Base-by-base conservation (phyloP, 1,140 invertebrate genomes). In the Phthorimaea operculella region DNA sequence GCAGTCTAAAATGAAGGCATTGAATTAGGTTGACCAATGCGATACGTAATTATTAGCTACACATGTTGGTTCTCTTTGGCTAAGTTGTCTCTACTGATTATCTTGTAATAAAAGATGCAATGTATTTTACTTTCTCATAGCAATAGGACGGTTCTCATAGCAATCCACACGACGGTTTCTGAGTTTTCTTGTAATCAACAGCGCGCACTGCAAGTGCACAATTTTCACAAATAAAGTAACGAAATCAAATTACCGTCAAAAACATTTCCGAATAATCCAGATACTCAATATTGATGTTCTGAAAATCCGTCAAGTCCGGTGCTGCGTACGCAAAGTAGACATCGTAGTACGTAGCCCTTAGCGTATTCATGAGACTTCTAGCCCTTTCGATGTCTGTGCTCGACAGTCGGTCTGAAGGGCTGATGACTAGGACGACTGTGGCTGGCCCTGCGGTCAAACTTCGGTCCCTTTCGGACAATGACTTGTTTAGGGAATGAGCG, bases 201-300 rank as follows among this genome's bases (percentile, higher is more conserved):
- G n/a, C n/a, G n/a, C n/a, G n/a, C n/a, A n/a, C n/a, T n/a, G n/a
- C n/a, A n/a, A n/a, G n/a, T n/a, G n/a, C n/a, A n/a, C n/a, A 28
- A 28, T 4, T 28, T 28, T 4, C 21, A 28, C 21, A 4, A 28
- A 28, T 28, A 28, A 28, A 28, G 6, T 28, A 28, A 4, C n/a
- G n/a, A 28, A 28, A 6, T 28, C 2, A 28, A 28, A 28, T 28
- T 28, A 83, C 82, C 66, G 63, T 58, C 36, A 85, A 58, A 74
- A 83, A 85, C 33, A 80, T 51, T 54, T 85, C 82, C 1, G 78
- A 85, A 61, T 85, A 83, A 62, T 83, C 79, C 47, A 83, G 53
- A 58, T 77, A 83, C 39, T 77, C 73, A 28, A 73, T 76, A 39
- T 83, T 85, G 39, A 85, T 68, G 28, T 82, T 76, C 42, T 83